Percentiles rank a stretch among this genome's conserved stretches.
Conservation (phyloP, 2,888 invertebrate species). For the Idaea biselata region DNA sequence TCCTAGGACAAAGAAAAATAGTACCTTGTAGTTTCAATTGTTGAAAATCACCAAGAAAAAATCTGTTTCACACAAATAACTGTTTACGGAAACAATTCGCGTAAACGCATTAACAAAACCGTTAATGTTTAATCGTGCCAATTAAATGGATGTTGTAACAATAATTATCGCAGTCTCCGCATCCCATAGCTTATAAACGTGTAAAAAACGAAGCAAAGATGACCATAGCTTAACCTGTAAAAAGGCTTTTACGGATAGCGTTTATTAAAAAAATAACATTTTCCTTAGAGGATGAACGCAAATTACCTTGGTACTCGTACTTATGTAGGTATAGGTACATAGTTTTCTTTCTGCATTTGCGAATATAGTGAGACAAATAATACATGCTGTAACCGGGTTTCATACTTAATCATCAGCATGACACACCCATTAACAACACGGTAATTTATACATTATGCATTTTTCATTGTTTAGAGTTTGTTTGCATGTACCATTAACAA, state of each 20-base stretch:
- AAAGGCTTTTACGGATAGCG: background rate
- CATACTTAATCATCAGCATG: too few relatives aligned
- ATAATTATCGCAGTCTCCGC: background rate
- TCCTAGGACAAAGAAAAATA: constrained; percentile 72
- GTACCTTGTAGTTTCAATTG: background rate
- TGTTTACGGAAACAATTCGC: background rate
- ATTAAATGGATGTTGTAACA: background rate
- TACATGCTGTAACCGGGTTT: too few relatives aligned
- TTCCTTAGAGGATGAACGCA: too few relatives aligned
- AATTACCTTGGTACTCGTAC: too few relatives aligned
- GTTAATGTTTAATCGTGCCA: background rate
- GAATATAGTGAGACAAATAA: too few relatives aligned
- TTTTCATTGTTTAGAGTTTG: too few relatives aligned
- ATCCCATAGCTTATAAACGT: background rate
- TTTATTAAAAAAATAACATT: background rate
- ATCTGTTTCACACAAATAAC: background rate
- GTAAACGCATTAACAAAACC: background rate
- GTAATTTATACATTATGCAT: too few relatives aligned
- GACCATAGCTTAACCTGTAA: background rate
- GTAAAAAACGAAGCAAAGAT: background rate
- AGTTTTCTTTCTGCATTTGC: too few relatives aligned
- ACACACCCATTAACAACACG: too few relatives aligned
- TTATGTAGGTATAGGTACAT: too few relatives aligned
- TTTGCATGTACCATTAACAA: too few relatives aligned
- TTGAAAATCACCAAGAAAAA: background rate